These are phyloP conservation scores for Meghimatium bilineatum DNA, from an alignment of 2,888 invertebrate genomes.

Conservation along the genomic window DNA sequence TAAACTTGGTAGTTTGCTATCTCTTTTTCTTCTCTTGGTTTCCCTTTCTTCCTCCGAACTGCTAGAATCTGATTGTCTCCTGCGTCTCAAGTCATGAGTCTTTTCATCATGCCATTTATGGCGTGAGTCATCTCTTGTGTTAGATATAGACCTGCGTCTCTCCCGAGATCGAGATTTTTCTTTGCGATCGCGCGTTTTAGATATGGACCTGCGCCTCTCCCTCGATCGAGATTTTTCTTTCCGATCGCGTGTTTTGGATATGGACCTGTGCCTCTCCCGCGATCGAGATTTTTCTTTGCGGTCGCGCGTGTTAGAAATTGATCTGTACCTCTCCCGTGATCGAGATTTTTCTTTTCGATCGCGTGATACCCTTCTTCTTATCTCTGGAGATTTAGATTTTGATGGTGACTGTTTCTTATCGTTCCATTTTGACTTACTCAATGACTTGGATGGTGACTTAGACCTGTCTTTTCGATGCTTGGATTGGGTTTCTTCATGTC, in stretches of 20 bases:
- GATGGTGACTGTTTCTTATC: conserved; percentile 25
- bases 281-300: conserved; percentile 26
- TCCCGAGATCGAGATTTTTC: conserved; percentile 49
- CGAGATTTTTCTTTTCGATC: conserved; percentile 47
- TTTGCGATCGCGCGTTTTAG: conserved; percentile 11
- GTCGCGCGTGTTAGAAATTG: conserved; percentile 14
- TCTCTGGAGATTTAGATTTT: conserved; percentile 41
- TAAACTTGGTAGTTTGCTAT: not conserved
- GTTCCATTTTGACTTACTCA: conserved; percentile 32
- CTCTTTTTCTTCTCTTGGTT: conserved; percentile 9
- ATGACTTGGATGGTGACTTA: conserved; percentile 17
- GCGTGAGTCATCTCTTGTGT: not conserved
- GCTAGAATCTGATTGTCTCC: conserved; percentile 33
- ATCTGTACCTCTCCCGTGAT: conserved; percentile 34
- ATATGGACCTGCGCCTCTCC: not conserved
- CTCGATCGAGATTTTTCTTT: conserved; percentile 38
- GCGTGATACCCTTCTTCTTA: not conserved
- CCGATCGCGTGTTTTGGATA: conserved; percentile 36
- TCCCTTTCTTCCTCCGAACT: conserved; percentile 17
- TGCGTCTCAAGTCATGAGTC: not conserved
- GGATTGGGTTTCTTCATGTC: not conserved
- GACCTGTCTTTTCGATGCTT: conserved; percentile 33
- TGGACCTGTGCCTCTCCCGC: conserved; percentile 1
- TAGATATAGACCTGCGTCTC: conserved; percentile 18
- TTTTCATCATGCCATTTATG: conserved; percentile 26